A percentile compares a stretch with the other conserved stretches of the same genome.
These are phyloP conservation scores for Steatocranus sp. DNA, from an alignment of 2,797 vertebrate genomes.

Conservation along the genomic window DNA sequence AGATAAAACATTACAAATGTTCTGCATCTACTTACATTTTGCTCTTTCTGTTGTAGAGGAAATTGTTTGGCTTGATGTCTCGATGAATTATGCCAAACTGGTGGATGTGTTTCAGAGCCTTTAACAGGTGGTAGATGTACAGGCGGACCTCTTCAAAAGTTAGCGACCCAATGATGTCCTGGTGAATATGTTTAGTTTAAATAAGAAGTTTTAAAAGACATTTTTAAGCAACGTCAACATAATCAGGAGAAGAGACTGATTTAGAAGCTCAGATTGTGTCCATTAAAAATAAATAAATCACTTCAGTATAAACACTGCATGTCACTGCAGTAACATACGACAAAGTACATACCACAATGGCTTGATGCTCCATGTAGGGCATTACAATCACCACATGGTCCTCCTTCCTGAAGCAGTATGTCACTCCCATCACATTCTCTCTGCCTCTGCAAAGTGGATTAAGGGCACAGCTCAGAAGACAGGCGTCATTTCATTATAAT, in stretches of 20 bases:
- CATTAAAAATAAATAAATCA: not conserved
- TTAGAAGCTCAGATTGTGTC: not conserved
- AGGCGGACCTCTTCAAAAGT: constrained; percentile 89
- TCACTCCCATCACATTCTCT: constrained; percentile 96
- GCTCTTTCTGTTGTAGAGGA: constrained; percentile 81
- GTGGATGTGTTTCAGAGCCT: constrained; percentile 90
- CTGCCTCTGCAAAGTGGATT: constrained; percentile 78
- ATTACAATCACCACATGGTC: constrained; percentile 97
- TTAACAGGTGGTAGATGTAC: constrained; percentile 93
- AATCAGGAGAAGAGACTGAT: not conserved
- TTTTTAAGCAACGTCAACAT: fast-evolving
- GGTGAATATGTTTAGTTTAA: constrained; percentile 28
- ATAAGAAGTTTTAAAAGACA: not conserved
- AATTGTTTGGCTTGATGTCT: constrained; percentile 85
- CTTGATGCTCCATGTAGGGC: constrained; percentile 94
- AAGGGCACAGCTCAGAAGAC: not conserved
- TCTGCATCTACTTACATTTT: constrained; percentile 79
- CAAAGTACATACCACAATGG: constrained; percentile 81
- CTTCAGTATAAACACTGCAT: not conserved
- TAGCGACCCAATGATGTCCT: constrained; percentile 88
- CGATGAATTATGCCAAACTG: constrained; percentile 96
- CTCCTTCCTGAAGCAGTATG: constrained; percentile 93
- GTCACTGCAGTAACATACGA: not conserved
- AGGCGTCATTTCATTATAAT: not conserved
- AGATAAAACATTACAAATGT: not conserved